phyloP scores from a whole-genome alignment of 2,113 vertebrate species.

The Motacilla alba region DNA sequence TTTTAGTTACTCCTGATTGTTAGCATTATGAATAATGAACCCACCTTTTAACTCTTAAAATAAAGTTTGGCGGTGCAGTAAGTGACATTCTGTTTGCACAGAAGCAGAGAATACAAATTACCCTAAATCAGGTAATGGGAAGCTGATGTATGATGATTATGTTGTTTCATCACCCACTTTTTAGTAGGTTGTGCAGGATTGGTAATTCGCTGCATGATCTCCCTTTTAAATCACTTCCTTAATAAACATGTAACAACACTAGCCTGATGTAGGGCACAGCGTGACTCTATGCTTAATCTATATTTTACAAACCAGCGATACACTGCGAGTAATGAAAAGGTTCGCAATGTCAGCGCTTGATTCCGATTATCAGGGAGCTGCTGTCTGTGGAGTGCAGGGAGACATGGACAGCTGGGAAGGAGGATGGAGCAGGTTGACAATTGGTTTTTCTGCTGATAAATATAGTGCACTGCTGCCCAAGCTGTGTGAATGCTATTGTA shows the following conservation, averaged over 20 bases:
- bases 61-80: conserved; percentile 50
- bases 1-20: conserved; percentile 37
- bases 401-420: not conserved
- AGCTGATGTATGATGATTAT: conserved; percentile 39
- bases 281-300: conserved; percentile 12
- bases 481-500: not conserved
- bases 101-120: conserved; percentile 64
- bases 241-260: conserved; percentile 51
- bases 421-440: not conserved
- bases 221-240: conserved; percentile 57
- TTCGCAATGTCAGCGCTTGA: not conserved
- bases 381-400: not conserved
- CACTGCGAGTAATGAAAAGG: conserved; percentile 12
- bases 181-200: not conserved
- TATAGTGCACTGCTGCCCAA: not conserved
- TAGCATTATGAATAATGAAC: conserved; percentile 57
- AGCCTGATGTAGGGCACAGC: conserved; percentile 37
- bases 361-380: not conserved
- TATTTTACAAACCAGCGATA: conserved; percentile 37
- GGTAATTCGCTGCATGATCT: conserved; percentile 21
- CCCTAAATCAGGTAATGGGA: conserved; percentile 52
- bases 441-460: not conserved
- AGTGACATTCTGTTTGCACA: conserved; percentile 48
- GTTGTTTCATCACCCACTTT: conserved; percentile 34
- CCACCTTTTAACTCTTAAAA: conserved; percentile 62